Evolutionary conservation across 2,888 invertebrate genomes (phyloP), one percentile per base, ranked within the genome.

Genomic region (Drosophila neonasuta): DNA sequence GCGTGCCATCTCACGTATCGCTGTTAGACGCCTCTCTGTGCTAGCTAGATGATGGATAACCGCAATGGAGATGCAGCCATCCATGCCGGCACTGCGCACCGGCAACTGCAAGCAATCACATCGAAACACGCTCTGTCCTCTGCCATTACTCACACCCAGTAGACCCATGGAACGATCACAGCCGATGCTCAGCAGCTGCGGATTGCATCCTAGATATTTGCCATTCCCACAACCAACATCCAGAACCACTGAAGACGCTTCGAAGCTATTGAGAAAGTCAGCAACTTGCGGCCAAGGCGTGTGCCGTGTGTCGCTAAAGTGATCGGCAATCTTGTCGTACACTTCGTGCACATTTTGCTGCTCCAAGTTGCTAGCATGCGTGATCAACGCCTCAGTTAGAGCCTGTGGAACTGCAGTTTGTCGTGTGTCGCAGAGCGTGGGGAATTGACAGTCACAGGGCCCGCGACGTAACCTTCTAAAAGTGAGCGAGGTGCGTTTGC

Each of bases 191-290:
- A 88, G 62, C 0, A 85, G 15, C 10, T 74, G 44, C 0, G 68
- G 39, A 71, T 87, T 93, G 59, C 85, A 81, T 11, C 71, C 71
- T 1, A 99, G 93, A 91, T 99, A 99, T 92, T 99, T 99, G 42
- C 99, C 99, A 92, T 99, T 99, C 9, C 99, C 99, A 90, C 99
- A 98, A 6, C 99, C 99, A 39, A 99, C 94, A 91, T 99, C 99
- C 4, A 98, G 88, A 11, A 99, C 89, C 9, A 97, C 88, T 1
- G 95, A 93, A 0, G 96, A 96, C 0, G 90, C 63, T 0, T 93
- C 89, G 71, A 97, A 93, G 5, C 91, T 92, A 13, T 93, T 90
- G 30, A 97, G 91, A 91, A 99, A 99, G 74, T 95, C 92, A 0
- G 94, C 92, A 1, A 99, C 97, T 74, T 94, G 94, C 0, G 98